Conservation (phyloP, 2,888 invertebrate genomes). For the Silvanus unidentatus region DNA sequence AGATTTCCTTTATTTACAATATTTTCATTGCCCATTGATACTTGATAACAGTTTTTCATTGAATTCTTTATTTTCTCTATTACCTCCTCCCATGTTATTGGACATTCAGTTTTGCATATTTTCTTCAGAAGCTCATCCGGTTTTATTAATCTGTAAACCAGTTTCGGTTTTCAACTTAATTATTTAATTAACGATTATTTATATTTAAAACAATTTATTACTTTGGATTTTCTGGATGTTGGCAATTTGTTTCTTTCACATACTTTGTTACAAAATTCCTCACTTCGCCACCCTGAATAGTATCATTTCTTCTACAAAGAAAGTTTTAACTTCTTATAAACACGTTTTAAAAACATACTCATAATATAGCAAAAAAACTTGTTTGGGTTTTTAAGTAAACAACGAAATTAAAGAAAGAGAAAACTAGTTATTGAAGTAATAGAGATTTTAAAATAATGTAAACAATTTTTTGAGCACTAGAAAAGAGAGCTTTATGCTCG, state of each 20-base stretch:
- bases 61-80: conserved; percentile 57
- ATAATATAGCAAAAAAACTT: too few species aligned
- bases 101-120: conserved; percentile 44
- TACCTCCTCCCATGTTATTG: conserved; percentile 66
- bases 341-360: too few species aligned
- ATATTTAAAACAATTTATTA: conserved; percentile 12
- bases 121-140: conserved; percentile 49
- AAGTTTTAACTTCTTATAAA: conserved; percentile 6
- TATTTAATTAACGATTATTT: not conserved
- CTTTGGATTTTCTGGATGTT: conserved; percentile 41
- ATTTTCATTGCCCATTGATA: conserved; percentile 52
- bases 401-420: too few species aligned
- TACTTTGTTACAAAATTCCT: conserved; percentile 66
- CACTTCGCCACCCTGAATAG: conserved; percentile 51
- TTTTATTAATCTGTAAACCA: conserved; percentile 47
- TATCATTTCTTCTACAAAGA: conserved; percentile 37
- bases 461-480: too few species aligned
- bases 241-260: conserved; percentile 58
- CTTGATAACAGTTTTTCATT: conserved; percentile 68
- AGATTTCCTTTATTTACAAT: conserved; percentile 62
- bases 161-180: not conserved
- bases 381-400: too few species aligned
- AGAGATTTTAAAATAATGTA: too few species aligned
- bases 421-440: too few species aligned
- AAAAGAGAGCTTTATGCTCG: too few species aligned